phyloP scores from a whole-genome alignment of 2,888 invertebrate species.

The Phengaris arion region DNA sequence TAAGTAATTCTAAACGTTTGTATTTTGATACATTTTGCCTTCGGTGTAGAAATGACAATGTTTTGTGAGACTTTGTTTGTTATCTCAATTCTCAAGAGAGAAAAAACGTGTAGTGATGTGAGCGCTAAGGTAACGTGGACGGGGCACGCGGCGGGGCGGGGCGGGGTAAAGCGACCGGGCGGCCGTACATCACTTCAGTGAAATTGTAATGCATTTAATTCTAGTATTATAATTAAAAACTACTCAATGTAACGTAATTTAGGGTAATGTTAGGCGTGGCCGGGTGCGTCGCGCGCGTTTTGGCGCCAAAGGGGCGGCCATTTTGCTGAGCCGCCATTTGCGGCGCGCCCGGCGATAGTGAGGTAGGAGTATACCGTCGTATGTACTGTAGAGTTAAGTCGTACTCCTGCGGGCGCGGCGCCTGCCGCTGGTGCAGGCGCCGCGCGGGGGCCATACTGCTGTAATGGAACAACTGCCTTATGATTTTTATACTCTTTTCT shows the following conservation, averaged over 20 bases:
- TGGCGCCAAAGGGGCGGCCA: neutral
- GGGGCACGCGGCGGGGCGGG: neutral
- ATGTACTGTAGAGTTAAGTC: slow-evolving; percentile 20
- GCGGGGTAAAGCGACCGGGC: slow-evolving; percentile 27
- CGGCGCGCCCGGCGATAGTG: neutral
- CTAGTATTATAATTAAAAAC: slow-evolving; percentile 41
- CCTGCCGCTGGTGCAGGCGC: too few relatives aligned
- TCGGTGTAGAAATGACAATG: neutral
- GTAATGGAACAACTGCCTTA: slow-evolving; percentile 3
- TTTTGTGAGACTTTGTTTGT: slow-evolving; percentile 1
- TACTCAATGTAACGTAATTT: slow-evolving; percentile 39
- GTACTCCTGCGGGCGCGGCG: neutral
- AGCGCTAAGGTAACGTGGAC: neutral
- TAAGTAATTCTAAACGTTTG: neutral
- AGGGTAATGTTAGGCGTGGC: slow-evolving; percentile 27
- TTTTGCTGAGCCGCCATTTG: neutral
- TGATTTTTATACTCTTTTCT: slow-evolving; percentile 17
- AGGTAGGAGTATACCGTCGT: slow-evolving; percentile 8
- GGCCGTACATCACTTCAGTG: slow-evolving; percentile 49
- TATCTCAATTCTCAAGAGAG: neutral
- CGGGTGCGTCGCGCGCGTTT: slow-evolving; percentile 9
- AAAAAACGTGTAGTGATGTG: neutral
- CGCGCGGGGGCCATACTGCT: neutral
- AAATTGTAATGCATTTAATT: slow-evolving; percentile 67
- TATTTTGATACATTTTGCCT: neutral